These are phyloP conservation scores for Anarrhichthys ocellatus DNA, from an alignment of 2,113 vertebrate genomes.

Conservation along the genomic window DNA sequence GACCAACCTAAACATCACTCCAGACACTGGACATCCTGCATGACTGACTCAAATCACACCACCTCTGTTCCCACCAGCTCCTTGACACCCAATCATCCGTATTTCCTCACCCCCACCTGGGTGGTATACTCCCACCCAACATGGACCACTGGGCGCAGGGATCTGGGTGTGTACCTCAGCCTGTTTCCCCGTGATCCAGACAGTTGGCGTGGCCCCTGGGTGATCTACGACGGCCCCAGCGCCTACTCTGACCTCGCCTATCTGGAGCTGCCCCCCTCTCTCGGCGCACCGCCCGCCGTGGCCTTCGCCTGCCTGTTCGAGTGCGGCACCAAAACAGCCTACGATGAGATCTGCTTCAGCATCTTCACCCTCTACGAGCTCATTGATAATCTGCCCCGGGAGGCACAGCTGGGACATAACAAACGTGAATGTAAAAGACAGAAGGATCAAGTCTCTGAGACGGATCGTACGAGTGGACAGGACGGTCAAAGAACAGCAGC, in stretches of 20 bases:
- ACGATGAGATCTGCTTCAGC: slow-evolving; percentile 94
- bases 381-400: slow-evolving; percentile 86
- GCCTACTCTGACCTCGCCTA: slow-evolving; percentile 94
- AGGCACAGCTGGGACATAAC: background rate
- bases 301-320: slow-evolving; percentile 93
- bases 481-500: background rate
- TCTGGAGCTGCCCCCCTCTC: slow-evolving; percentile 80
- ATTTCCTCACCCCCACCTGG: slow-evolving; percentile 88
- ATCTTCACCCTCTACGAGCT: slow-evolving; percentile 91
- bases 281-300: slow-evolving; percentile 64
- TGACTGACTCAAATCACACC: background rate
- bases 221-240: slow-evolving; percentile 93
- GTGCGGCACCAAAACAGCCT: slow-evolving; percentile 86
- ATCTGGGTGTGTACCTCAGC: slow-evolving; percentile 91
- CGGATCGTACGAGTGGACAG: background rate
- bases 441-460: background rate
- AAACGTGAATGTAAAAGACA: background rate
- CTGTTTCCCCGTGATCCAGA: slow-evolving; percentile 88
- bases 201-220: slow-evolving; percentile 93
- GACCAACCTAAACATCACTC: background rate
- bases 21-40: slow-evolving; percentile 55
- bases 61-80: background rate
- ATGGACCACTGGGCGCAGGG: slow-evolving; percentile 83
- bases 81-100: slow-evolving; percentile 1
- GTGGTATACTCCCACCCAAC: slow-evolving; percentile 92